A percentile compares a stretch with the other conserved stretches of the same genome.
Conservation (phyloP, 1,140 invertebrate species). For the Pachypeltis micranthus region DNA sequence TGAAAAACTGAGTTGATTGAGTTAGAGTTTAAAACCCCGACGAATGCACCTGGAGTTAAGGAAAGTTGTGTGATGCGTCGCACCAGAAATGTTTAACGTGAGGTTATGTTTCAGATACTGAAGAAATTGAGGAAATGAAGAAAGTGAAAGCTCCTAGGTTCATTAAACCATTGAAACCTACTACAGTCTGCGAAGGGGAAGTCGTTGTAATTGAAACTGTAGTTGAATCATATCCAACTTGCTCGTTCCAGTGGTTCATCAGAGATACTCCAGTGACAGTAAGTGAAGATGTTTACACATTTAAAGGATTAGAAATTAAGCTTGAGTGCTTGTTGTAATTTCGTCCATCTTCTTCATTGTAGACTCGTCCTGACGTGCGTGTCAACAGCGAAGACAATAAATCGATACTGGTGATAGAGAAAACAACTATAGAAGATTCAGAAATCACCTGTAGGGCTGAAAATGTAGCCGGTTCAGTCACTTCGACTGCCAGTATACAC, state of each 20-base stretch:
- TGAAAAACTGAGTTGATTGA: too few relatives aligned
- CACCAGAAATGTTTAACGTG: too few relatives aligned
- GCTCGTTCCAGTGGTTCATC: constrained; percentile 78
- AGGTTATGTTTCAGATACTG: too few relatives aligned
- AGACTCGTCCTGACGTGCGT: constrained; percentile 50
- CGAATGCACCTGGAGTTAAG: too few relatives aligned
- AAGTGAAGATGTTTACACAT: constrained; percentile 21
- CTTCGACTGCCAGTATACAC: constrained; percentile 63
- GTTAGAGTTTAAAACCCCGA: too few relatives aligned
- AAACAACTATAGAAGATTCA: constrained; percentile 54
- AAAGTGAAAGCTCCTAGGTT: constrained; percentile 61
- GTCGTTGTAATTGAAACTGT: constrained; percentile 64
- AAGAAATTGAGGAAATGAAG: constrained; percentile 41
- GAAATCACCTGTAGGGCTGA: constrained; percentile 82
- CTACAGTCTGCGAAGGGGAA: constrained; percentile 57
- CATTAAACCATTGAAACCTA: constrained; percentile 54
- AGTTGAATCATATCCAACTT: constrained; percentile 62
- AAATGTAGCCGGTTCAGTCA: constrained; percentile 74
- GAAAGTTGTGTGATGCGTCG: too few relatives aligned
- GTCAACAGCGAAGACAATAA: constrained; percentile 64
- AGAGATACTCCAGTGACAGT: constrained; percentile 43
- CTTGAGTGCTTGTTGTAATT: too few relatives aligned
- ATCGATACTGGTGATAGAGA: constrained; percentile 67
- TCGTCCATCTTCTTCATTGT: too few relatives aligned
- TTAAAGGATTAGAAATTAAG: too few relatives aligned